These are phyloP conservation scores for Apteryx mantelli DNA, from an alignment of 2,113 vertebrate genomes.

Conservation along the genomic window DNA sequence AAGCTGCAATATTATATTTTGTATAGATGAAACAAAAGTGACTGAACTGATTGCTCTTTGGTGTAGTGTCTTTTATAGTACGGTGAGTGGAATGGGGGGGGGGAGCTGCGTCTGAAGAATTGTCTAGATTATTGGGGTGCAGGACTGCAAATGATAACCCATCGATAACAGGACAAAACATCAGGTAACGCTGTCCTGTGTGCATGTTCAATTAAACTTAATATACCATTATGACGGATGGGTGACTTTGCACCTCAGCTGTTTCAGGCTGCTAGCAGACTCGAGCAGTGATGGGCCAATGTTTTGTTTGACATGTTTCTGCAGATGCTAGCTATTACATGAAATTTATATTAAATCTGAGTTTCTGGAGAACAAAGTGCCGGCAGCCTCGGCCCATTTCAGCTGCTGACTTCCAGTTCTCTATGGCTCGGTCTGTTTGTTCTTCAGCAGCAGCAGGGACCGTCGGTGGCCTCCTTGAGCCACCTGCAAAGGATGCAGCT, in stretches of 20 bases:
- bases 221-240: neutral
- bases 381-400: neutral
- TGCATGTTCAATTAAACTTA: neutral
- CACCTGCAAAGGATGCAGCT: neutral
- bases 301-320: neutral
- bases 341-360: neutral
- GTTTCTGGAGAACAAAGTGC: neutral
- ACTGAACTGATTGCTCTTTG: neutral
- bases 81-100: neutral
- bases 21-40: neutral
- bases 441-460: neutral
- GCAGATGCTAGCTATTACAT: neutral
- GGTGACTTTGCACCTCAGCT: neutral
- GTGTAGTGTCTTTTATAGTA: neutral
- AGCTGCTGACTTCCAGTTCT: neutral
- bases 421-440: neutral
- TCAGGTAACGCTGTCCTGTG: neutral
- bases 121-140: neutral
- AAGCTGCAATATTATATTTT: neutral
- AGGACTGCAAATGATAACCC: neutral
- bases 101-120: neutral
- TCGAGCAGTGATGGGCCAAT: neutral
- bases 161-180: neutral
- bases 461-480: neutral
- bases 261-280: neutral